These are phyloP conservation scores for Tachina grossa DNA, from an alignment of 2,888 invertebrate species.

Conservation along the genomic window DNA sequence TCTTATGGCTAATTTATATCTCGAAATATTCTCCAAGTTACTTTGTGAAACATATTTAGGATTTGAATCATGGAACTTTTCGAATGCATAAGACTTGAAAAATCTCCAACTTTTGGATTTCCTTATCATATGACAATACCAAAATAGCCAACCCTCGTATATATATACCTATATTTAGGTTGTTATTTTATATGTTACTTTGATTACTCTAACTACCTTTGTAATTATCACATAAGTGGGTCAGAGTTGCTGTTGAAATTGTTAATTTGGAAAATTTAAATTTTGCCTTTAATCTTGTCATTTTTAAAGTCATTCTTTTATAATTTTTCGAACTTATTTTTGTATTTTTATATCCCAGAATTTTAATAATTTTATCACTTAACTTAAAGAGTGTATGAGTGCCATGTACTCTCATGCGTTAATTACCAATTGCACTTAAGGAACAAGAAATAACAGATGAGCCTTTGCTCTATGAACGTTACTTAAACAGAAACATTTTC, in stretches of 20 bases:
- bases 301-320: background rate
- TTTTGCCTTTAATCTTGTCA: background rate
- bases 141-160: no score
- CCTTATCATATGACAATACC: no score
- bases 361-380: constrained; percentile 8
- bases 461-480: background rate
- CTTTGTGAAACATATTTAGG: no score
- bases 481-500: background rate
- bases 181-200: background rate
- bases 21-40: no score
- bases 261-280: background rate
- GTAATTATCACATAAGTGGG: background rate
- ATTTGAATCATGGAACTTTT: no score
- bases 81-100: no score
- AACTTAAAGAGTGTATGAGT: constrained; percentile 3
- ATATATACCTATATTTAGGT: no score
- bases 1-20: no score
- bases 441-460: constrained; percentile 55
- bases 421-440: constrained; percentile 66
- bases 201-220: background rate
- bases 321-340: background rate
- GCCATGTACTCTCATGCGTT: constrained; percentile 30
- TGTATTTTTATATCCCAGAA: background rate
- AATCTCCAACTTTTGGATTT: no score
- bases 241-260: background rate